phyloP scores from a whole-genome alignment of 2,797 vertebrate genomes.

The Acanthopagrus latus region DNA sequence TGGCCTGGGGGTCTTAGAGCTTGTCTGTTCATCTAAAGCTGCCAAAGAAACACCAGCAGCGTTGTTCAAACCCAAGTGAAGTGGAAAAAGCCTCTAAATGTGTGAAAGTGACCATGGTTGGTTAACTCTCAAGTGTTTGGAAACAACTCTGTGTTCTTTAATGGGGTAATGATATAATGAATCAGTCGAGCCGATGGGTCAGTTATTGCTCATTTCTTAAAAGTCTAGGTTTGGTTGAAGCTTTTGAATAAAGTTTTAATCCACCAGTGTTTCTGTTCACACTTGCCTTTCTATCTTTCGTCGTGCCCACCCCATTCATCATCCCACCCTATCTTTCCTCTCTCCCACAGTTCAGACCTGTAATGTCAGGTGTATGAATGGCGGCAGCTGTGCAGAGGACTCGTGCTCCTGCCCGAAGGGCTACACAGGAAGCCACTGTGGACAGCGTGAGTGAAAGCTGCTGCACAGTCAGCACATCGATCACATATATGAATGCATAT shows the following conservation, averaged over 20 bases:
- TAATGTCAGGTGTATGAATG: constrained; percentile 92
- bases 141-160: not conserved
- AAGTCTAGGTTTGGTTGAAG: constrained; percentile 2
- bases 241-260: not conserved
- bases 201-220: not conserved
- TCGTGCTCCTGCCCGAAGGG: constrained; percentile 91
- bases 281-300: not conserved
- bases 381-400: constrained; percentile 90
- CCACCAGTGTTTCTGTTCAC: not conserved
- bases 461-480: not conserved
- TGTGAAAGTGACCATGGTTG: constrained; percentile 21
- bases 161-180: not conserved
- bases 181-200: not conserved
- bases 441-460: constrained; percentile 89
- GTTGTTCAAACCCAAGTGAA: constrained; percentile 27
- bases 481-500: no score
- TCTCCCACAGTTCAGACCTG: constrained; percentile 87
- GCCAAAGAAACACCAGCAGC: constrained; percentile 34
- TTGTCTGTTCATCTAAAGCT: constrained; percentile 52
- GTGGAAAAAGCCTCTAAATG: constrained; percentile 36
- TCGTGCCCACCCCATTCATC: not conserved
- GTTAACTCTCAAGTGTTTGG: constrained; percentile 17
- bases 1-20: constrained; percentile 44
- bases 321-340: not conserved
- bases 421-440: constrained; percentile 91